A percentile compares a stretch with the other conserved stretches of the same genome.
Evolutionary conservation across 1,140 invertebrate species (phyloP).

Genomic region (Cryptotermes secundus): DNA sequence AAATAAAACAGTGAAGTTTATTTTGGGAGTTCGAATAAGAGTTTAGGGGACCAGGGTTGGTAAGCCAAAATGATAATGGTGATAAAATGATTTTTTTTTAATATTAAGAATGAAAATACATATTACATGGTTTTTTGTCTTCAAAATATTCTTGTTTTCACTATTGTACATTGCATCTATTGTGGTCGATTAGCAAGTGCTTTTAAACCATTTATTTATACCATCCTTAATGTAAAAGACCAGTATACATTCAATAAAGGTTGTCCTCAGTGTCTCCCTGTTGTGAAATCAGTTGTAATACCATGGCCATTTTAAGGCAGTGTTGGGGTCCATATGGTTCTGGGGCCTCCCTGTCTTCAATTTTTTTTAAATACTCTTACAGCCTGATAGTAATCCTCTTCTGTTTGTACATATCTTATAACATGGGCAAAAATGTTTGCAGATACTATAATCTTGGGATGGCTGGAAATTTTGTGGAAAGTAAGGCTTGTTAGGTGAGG

Average conservation of each 20-base stretch:
- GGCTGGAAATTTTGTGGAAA: too few species aligned
- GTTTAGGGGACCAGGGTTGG: constrained; percentile 38
- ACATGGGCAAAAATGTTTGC: too few species aligned
- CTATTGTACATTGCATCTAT: constrained; percentile 27
- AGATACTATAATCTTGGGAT: too few species aligned
- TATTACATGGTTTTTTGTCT: constrained; percentile 28
- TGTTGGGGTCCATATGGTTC: too few species aligned
- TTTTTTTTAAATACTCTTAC: too few species aligned
- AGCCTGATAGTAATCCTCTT: too few species aligned
- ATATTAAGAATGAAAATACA: constrained; percentile 26
- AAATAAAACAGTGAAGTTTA: constrained; percentile 31
- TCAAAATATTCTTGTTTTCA: constrained; percentile 28
- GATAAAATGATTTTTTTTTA: constrained; percentile 27
- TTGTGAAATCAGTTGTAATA: neutral
- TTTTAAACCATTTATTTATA: constrained; percentile 37
- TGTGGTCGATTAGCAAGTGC: constrained; percentile 32
- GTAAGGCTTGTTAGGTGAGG: too few species aligned
- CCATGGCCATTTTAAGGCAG: too few species aligned
- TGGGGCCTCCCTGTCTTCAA: too few species aligned
- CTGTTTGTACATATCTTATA: too few species aligned
- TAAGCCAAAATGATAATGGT: constrained; percentile 37
- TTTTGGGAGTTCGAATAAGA: constrained; percentile 32
- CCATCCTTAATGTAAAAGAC: constrained; percentile 36
- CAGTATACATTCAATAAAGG: constrained; percentile 38
- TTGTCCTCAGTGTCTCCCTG: constrained; percentile 36